Base-by-base conservation (phyloP, 2,113 vertebrate species). In the Hylia prasina region DNA sequence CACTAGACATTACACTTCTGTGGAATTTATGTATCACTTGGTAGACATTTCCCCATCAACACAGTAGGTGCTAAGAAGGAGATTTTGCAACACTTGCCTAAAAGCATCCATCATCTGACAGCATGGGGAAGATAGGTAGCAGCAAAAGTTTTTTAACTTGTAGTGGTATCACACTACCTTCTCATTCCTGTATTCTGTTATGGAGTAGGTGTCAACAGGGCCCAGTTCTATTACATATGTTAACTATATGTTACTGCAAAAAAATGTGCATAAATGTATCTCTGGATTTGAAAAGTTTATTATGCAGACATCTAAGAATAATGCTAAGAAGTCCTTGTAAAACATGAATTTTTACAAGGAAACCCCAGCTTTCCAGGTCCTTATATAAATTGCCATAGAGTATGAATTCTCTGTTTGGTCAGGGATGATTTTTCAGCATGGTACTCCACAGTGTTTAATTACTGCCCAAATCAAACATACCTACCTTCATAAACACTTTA, bases 401-500 rank as follows among this genome's bases (percentile, higher is more conserved):
- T 60, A 65, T 72, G 33, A n/a, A 58, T 54, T 87, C 35, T 70
- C 60, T 79, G 11, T 91, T 89, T 37, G 58, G 6, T 35, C 57
- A 45, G 57, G 10, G 31, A 30, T 28, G 11, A 22, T 71, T 91
- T 64, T 91, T 70, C 28, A 69, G 44, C 53, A 15, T 68, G 60
- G 72, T 93, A 91, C 10, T 90, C 76, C 64, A 23, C 10, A 30
- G 7, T 76, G 3, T 65, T 31, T 78, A 53, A 82, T 90, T 82
- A 25, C 24, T 87, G 19, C 15, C 30, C 42, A 30, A 84, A 57
- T 3, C 42, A 69, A 70, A 58, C 40, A 80, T 22, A 61, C 3
- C 28, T 19, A 72, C 10, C 20, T 64, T 94, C 56, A 94, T 82
- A 90, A 97, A 95, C 92, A 48, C 25, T 95, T 94, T 44, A 83